Conservation (phyloP, 2,113 vertebrate genomes). For the Sciurus niger region DNA sequence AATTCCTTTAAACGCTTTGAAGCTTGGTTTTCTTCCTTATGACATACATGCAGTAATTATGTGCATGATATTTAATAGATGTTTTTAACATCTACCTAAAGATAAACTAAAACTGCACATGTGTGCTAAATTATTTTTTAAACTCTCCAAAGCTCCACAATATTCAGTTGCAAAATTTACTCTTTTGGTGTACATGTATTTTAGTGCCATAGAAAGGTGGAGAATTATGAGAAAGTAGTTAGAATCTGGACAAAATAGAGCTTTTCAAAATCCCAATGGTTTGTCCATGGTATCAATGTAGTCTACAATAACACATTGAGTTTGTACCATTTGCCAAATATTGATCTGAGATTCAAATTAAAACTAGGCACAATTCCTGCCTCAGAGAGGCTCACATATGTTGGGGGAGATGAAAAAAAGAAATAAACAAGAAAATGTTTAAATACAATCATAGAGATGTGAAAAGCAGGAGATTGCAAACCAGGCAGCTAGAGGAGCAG, state of each 20-base stretch:
- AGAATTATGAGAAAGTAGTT: background rate
- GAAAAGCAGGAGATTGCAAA: constrained; percentile 28
- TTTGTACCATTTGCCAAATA: constrained; percentile 37
- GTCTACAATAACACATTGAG: constrained; percentile 9
- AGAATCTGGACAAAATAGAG: background rate
- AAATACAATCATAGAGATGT: constrained; percentile 11
- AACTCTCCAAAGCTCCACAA: background rate
- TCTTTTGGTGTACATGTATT: background rate
- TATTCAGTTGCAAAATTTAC: background rate
- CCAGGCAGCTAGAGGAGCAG: background rate
- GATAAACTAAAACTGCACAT: background rate
- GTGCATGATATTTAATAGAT: background rate
- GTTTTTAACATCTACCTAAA: background rate
- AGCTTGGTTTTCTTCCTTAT: background rate
- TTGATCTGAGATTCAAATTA: background rate
- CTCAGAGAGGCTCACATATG: constrained; percentile 12
- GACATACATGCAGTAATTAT: background rate
- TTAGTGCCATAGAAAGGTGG: background rate
- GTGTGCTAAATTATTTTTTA: background rate
- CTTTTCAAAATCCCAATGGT: background rate
- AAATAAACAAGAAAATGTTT: constrained; percentile 58
- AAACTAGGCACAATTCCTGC: background rate
- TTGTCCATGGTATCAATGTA: background rate
- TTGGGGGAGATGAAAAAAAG: constrained; percentile 33
- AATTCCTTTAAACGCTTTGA: background rate